phyloP scores from a whole-genome alignment of 2,888 invertebrate species.

The Acanthosepion lycidas region DNA sequence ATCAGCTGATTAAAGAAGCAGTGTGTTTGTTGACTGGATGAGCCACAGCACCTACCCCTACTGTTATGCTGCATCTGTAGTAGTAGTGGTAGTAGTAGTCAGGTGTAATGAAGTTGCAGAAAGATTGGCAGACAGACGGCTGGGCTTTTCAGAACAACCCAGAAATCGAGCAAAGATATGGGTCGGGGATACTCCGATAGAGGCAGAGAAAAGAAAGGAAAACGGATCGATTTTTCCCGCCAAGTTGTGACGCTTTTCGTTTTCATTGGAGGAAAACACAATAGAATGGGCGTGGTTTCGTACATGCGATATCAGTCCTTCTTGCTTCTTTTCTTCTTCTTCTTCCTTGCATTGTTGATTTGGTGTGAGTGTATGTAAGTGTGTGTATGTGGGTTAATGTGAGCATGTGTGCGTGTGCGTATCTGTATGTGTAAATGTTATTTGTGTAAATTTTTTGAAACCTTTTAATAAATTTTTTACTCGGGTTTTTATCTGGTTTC shows the following conservation, averaged over 20 bases:
- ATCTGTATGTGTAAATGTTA: neutral
- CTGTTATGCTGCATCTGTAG: too few species aligned
- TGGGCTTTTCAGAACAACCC: neutral
- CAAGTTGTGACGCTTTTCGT: neutral
- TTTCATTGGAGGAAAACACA: neutral
- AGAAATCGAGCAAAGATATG: neutral
- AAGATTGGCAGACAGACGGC: neutral
- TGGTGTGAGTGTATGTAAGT: conserved; percentile 37
- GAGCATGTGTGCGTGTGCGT: conserved; percentile 33
- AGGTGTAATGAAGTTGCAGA: neutral
- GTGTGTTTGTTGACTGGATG: neutral
- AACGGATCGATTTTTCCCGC: neutral
- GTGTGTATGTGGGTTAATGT: conserved; percentile 23
- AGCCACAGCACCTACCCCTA: neutral
- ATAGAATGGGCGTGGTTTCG: neutral
- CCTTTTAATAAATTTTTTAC: neutral
- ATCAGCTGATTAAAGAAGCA: neutral
- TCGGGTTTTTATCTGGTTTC: neutral
- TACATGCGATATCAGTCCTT: neutral
- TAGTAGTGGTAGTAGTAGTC: neutral
- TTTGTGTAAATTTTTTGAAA: neutral
- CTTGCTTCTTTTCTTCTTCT: neutral
- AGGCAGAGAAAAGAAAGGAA: neutral
- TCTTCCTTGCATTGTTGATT: neutral
- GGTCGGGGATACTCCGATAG: neutral